Conservation (phyloP, 92 coral and sea anemone species). For the Porites divaricata region DNA sequence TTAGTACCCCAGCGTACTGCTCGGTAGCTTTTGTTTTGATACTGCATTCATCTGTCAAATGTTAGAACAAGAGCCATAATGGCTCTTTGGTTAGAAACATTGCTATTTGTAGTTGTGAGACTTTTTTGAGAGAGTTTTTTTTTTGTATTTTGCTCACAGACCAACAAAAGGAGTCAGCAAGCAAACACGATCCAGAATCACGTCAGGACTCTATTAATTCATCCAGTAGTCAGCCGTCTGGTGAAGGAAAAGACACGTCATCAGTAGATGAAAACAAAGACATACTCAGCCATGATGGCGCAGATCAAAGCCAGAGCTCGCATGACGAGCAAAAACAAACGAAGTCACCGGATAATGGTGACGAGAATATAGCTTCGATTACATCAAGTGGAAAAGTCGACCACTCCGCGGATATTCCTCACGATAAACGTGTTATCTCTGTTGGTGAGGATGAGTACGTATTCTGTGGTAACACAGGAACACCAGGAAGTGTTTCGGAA, state of each 20-base stretch:
- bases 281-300: not conserved
- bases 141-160: constrained; percentile 11
- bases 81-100: no score
- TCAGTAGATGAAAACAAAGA: not conserved
- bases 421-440: constrained; percentile 13
- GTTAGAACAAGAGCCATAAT: no score
- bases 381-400: not conserved
- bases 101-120: no score
- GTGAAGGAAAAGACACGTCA: not conserved
- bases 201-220: not conserved
- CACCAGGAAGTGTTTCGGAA: constrained; percentile 33
- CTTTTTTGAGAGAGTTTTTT: not conserved
- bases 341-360: not conserved
- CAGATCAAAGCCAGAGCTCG: constrained; percentile 8
- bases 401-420: not conserved
- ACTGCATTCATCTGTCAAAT: no score
- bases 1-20: no score
- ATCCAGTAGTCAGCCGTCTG: not conserved
- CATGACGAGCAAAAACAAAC: not conserved
- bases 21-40: no score
- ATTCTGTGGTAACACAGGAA: constrained; percentile 45
- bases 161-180: constrained; percentile 5
- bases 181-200: not conserved
- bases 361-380: not conserved
- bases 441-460: constrained; percentile 51